These are phyloP conservation scores for Microcebus tavaratra DNA, from an alignment of 2,113 vertebrate genomes.

Conservation along the genomic window DNA sequence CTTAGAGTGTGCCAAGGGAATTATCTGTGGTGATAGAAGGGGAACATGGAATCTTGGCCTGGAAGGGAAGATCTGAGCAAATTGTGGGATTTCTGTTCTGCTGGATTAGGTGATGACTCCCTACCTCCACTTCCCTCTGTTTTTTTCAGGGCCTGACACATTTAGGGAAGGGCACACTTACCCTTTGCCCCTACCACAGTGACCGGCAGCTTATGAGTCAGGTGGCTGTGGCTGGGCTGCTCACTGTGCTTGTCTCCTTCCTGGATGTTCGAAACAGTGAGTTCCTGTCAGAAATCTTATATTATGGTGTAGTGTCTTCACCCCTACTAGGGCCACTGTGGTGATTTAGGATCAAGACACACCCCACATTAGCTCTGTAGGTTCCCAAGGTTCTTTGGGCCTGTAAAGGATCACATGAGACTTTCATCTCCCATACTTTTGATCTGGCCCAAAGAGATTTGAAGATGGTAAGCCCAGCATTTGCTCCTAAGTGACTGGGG, in stretches of 20 bases:
- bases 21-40: not conserved
- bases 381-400: not conserved
- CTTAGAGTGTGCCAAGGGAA: not conserved
- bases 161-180: constrained; percentile 97
- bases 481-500: not conserved
- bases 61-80: not conserved
- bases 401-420: not conserved
- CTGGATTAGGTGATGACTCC: not conserved
- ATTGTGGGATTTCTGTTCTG: not conserved
- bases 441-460: not conserved
- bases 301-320: not conserved
- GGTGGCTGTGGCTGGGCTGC: constrained; percentile 95
- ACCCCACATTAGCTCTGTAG: not conserved
- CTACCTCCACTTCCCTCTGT: constrained; percentile 12
- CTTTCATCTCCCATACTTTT: not conserved
- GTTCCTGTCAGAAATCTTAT: constrained; percentile 71
- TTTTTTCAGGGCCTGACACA: constrained; percentile 94
- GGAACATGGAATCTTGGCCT: not conserved
- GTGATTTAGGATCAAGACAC: not conserved
- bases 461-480: not conserved
- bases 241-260: constrained; percentile 97
- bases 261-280: constrained; percentile 98
- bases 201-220: constrained; percentile 99
- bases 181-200: constrained; percentile 98
- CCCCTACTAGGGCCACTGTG: not conserved